Evolutionary conservation across 2,888 invertebrate species (phyloP).

Genomic region (Seladonia tumulorum): DNA sequence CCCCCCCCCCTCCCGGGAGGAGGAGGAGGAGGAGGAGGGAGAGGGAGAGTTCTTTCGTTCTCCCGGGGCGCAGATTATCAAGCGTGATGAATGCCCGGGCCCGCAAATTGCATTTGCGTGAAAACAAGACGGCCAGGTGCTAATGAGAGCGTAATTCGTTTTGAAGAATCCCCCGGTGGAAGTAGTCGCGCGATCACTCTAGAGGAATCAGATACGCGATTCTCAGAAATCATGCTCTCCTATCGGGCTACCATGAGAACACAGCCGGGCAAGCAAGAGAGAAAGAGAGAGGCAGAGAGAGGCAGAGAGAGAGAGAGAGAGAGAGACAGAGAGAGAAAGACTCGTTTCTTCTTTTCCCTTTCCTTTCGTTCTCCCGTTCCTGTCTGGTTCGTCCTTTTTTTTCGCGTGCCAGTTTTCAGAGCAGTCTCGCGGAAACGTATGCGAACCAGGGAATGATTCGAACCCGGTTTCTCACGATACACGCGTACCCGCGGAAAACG

Average conservation of each 20-base stretch:
- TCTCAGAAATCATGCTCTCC: slow-evolving; percentile 31
- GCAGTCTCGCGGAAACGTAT: slow-evolving; percentile 39
- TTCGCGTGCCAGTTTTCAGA: slow-evolving; percentile 30
- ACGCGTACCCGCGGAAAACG: slow-evolving; percentile 29
- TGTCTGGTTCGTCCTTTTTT: neutral
- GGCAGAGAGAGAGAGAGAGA: neutral
- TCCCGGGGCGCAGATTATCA: slow-evolving; percentile 24
- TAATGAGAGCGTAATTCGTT: slow-evolving; percentile 41
- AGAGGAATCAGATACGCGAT: slow-evolving; percentile 11
- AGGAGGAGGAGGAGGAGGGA: too few relatives aligned
- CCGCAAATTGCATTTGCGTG: slow-evolving; percentile 40
- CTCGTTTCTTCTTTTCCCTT: neutral
- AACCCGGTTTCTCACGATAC: slow-evolving; percentile 58
- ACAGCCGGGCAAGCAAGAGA: neutral
- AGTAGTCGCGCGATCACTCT: slow-evolving; percentile 8
- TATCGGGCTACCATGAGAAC: slow-evolving; percentile 38
- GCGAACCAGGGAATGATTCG: slow-evolving; percentile 24
- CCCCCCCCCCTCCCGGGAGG: too few relatives aligned
- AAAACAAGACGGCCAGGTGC: slow-evolving; percentile 40
- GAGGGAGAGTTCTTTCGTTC: slow-evolving; percentile 37
- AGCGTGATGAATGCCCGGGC: slow-evolving; percentile 34
- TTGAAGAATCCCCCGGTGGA: slow-evolving; percentile 17
- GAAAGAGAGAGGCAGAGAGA: neutral
- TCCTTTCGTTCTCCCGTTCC: neutral
- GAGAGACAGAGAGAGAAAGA: neutral